Conservation (phyloP, 2,113 vertebrate genomes). For the Sterna hirundo region DNA sequence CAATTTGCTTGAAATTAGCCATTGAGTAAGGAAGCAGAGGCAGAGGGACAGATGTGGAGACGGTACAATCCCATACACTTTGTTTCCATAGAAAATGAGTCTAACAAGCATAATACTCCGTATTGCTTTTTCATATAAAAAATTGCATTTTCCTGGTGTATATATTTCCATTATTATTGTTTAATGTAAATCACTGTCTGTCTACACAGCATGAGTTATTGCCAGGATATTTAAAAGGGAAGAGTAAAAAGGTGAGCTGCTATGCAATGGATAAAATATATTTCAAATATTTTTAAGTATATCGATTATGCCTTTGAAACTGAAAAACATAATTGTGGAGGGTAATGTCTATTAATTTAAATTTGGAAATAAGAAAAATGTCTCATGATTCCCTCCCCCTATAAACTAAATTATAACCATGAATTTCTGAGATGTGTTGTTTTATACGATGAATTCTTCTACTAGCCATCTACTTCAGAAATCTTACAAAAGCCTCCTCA, state of each 20-base stretch:
- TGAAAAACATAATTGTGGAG: not conserved
- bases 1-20: not conserved
- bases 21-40: not conserved
- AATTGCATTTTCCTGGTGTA: not conserved
- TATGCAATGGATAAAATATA: not conserved
- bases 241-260: not conserved
- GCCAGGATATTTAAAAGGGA: not conserved
- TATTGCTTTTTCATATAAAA: not conserved
- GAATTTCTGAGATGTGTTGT: slow-evolving; percentile 3
- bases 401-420: slow-evolving; percentile 9
- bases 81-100: not conserved
- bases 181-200: not conserved
- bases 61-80: not conserved
- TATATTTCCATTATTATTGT: not conserved
- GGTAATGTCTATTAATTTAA: not conserved
- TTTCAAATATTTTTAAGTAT: not conserved
- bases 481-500: not conserved
- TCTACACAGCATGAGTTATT: not conserved
- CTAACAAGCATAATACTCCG: not conserved
- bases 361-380: slow-evolving; percentile 8
- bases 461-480: not conserved
- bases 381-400: not conserved
- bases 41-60: not conserved
- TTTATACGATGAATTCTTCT: not conserved
- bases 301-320: slow-evolving; percentile 17